Conservation (phyloP, 2,888 invertebrate genomes). For the Apotomis turbidana region DNA sequence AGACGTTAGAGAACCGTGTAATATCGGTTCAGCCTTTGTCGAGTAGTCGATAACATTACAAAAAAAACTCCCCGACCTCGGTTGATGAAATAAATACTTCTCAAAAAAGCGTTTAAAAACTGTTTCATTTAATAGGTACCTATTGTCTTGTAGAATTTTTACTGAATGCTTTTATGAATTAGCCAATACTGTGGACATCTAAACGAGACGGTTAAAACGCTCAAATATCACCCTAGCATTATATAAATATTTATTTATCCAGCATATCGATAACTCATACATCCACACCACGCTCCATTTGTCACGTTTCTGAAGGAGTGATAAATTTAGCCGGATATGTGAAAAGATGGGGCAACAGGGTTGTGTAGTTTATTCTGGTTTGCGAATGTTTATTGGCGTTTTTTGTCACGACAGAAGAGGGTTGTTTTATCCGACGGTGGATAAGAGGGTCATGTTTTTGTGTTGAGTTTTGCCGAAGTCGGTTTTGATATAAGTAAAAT, state of each 20-base stretch:
- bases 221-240: background rate
- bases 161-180: too few relatives aligned
- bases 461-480: background rate
- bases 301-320: constrained; percentile 31
- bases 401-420: background rate
- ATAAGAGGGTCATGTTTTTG: background rate
- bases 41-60: too few relatives aligned
- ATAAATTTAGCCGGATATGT: constrained; percentile 22
- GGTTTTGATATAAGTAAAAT: background rate
- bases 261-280: constrained; percentile 18
- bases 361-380: constrained; percentile 16
- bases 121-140: too few relatives aligned
- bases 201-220: too few relatives aligned
- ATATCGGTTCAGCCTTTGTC: too few relatives aligned
- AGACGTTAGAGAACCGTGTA: too few relatives aligned
- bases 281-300: constrained; percentile 31
- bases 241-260: background rate
- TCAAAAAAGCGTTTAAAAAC: too few relatives aligned
- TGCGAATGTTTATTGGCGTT: constrained; percentile 19
- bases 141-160: too few relatives aligned
- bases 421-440: background rate
- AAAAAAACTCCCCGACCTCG: too few relatives aligned
- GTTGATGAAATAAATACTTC: too few relatives aligned
- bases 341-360: constrained; percentile 18
- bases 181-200: too few relatives aligned